Percentiles rank a stretch among this genome's conserved stretches.
phyloP scores from a whole-genome alignment of 2,888 invertebrate species.

The Nomada ferruginata region DNA sequence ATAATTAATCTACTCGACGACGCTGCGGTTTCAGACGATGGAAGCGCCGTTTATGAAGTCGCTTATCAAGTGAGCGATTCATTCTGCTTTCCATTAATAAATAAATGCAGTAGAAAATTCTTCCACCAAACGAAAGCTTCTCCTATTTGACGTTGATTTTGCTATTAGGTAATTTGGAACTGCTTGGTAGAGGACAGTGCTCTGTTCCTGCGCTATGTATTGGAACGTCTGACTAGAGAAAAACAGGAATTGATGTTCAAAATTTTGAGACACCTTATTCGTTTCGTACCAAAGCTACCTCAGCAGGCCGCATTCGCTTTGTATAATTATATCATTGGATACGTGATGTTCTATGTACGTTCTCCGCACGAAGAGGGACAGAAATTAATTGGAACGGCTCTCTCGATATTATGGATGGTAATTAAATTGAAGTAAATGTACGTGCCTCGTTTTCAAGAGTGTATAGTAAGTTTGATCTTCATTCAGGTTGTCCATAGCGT shows the following conservation, averaged over 20 bases:
- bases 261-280: constrained; percentile 94
- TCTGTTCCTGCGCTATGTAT: constrained; percentile 96
- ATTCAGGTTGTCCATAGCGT: constrained; percentile 97
- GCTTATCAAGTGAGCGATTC: constrained; percentile 93
- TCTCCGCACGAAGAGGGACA: constrained; percentile 98
- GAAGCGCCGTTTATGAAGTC: constrained; percentile 98
- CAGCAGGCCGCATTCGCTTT: constrained; percentile 99
- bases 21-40: constrained; percentile 96
- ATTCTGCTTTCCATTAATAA: neutral
- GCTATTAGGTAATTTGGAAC: constrained; percentile 94
- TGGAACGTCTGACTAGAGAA: constrained; percentile 97
- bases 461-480: neutral
- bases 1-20: constrained; percentile 98
- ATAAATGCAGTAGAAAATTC: neutral
- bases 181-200: constrained; percentile 99
- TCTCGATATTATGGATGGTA: constrained; percentile 98
- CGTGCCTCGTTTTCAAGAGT: neutral
- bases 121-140: neutral
- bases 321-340: constrained; percentile 99
- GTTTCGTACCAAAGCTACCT: constrained; percentile 96
- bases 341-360: constrained; percentile 99
- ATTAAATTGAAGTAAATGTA: constrained; percentile 66
- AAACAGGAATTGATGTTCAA: constrained; percentile 98
- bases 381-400: constrained; percentile 96
- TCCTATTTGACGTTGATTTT: neutral